Evolutionary conservation across 2,113 vertebrate genomes (phyloP).

Genomic region (Larimichthys polyactis): DNA sequence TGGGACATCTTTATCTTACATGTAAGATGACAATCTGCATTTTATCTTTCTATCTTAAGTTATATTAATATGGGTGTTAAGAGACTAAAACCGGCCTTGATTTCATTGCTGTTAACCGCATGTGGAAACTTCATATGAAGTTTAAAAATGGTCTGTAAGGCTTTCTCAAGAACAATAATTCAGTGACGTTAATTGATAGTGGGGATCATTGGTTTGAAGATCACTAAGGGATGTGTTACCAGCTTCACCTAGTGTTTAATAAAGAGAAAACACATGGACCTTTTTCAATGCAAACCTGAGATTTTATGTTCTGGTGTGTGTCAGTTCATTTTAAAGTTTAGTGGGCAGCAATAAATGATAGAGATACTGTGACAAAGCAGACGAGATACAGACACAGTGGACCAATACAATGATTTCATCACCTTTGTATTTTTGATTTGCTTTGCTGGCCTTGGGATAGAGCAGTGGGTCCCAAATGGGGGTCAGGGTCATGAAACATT

Average conservation of each 20-base stretch:
- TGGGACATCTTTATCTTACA: conserved; percentile 7
- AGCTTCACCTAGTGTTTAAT: conserved; percentile 32
- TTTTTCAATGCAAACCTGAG: neutral
- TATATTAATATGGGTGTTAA: neutral
- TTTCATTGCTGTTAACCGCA: neutral
- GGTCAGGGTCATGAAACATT: too few species aligned
- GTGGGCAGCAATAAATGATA: neutral
- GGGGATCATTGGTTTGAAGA: neutral
- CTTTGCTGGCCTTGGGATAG: neutral
- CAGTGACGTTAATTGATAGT: neutral
- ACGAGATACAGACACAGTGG: neutral
- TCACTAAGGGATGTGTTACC: neutral
- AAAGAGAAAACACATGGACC: neutral
- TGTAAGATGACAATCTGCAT: conserved; percentile 17
- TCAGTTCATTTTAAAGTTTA: neutral
- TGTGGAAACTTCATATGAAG: neutral
- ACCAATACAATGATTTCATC: neutral
- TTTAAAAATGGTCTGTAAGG: neutral
- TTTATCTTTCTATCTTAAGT: conserved; percentile 7
- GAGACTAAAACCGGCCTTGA: conserved; percentile 15
- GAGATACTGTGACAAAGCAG: neutral
- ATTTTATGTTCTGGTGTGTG: neutral
- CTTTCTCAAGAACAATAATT: neutral
- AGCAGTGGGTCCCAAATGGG: neutral
- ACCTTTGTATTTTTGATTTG: neutral